Base-by-base conservation (phyloP, 2,888 invertebrate genomes). In the Troides aeacus region DNA sequence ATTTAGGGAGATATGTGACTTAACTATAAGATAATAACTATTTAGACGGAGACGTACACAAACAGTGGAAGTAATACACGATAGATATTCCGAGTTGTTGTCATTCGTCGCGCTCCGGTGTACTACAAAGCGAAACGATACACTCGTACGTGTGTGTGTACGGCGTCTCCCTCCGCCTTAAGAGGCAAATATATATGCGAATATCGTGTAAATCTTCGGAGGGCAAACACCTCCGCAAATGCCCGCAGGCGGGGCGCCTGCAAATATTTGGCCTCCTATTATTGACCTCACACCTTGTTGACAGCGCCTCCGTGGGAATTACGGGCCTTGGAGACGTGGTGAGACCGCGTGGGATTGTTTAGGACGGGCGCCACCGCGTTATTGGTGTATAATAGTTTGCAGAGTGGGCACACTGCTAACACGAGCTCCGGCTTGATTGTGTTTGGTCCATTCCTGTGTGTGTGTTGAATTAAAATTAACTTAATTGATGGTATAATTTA, bases 201-300 rank as follows among this genome's bases (percentile, higher is more conserved):
- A 70, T 72, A 64, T 72, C 63, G 75, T 77, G 75, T 78, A 76
- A 76, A 75, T 77, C 74, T 78, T 74, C 73, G 57, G 69, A 68
- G 74, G 70, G 72, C 82, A 87, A 88, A 88, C 86, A 87, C 75
- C 78, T 79, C 76, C 62, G 59, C 68, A 57, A 61, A 67, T 42
- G 79, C 83, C 85, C 86, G 83, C 81, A 82, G 82, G 76, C 81
- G 68, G 60, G 76, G 72, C 71, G 71, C 73, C 69, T 72, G 81
- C 87, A 88, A 90, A 90, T 89, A 90, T 90, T 90, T 89, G 85
- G 83, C 83, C 85, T 81, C 76, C 81, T 81, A 85, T 85, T 89
- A 85, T 89, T 89, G 87, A 89, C 87, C 86, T 80, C 81, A 80
- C 87, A 88, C 89, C 87, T 87, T 80, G 59, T 66, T 60, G 64